Percentiles rank a stretch among this genome's conserved stretches.
These are phyloP conservation scores for Hirundo rustica DNA, from an alignment of 2,797 vertebrate species.

Conservation along the genomic window DNA sequence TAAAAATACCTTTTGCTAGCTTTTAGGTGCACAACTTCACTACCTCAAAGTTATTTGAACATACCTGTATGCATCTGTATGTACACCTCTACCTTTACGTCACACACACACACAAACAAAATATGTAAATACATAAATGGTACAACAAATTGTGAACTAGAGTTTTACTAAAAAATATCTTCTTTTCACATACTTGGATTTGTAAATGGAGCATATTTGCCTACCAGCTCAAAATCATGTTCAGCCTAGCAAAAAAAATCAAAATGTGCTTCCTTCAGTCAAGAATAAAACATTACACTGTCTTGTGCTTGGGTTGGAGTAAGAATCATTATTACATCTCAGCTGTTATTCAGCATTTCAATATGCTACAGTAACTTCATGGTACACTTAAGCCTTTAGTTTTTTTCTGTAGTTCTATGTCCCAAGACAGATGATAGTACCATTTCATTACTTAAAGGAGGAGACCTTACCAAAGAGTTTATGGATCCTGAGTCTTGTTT, in stretches of 20 bases:
- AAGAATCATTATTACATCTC: background rate
- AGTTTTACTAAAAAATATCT: background rate
- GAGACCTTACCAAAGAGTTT: background rate
- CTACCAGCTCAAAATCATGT: background rate
- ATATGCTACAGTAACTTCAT: background rate
- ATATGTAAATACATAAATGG: background rate
- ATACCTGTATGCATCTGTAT: rapidly evolving
- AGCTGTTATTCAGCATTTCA: background rate
- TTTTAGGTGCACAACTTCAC: background rate
- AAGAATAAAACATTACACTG: background rate
- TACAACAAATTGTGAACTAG: background rate
- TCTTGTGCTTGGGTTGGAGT: rapidly evolving
- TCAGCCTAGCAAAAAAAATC: background rate
- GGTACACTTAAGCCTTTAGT: background rate
- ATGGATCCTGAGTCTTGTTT: background rate
- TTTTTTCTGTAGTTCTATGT: background rate
- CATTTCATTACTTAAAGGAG: background rate
- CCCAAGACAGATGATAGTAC: background rate
- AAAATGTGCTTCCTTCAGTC: rapidly evolving
- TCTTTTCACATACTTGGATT: background rate
- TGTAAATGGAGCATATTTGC: background rate
- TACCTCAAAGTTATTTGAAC: background rate
- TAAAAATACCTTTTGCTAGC: background rate
- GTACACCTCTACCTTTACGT: background rate
- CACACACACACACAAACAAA: background rate